phyloP scores from a whole-genome alignment of 2,888 invertebrate genomes.

The Drosophila antonietae region DNA sequence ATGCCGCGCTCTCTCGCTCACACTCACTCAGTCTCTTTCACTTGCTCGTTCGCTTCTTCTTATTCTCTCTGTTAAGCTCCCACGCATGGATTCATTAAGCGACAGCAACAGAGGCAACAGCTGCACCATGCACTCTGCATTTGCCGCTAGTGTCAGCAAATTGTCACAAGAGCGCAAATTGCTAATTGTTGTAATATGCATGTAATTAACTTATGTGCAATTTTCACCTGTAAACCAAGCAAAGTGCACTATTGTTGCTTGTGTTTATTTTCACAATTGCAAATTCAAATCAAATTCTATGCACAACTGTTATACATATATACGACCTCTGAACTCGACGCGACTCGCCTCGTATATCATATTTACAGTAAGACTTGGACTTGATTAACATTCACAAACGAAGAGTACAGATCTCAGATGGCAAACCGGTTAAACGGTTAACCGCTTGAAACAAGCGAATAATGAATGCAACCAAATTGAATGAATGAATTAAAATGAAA shows the following conservation, averaged over 20 bases:
- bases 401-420: neutral
- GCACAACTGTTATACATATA: neutral
- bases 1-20: neutral
- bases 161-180: conserved; percentile 36
- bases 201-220: conserved; percentile 34
- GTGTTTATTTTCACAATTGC: neutral
- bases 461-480: neutral
- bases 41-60: neutral
- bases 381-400: neutral
- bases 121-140: conserved; percentile 17
- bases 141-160: conserved; percentile 24
- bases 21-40: neutral
- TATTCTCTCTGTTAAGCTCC: conserved; percentile 19
- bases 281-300: conserved; percentile 3
- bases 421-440: conserved; percentile 5
- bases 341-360: neutral
- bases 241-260: neutral
- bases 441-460: neutral
- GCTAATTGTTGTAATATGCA: conserved; percentile 48
- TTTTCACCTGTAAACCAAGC: conserved; percentile 26
- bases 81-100: conserved; percentile 27
- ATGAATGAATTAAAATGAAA: neutral
- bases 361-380: neutral
- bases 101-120: neutral
- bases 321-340: neutral